Evolutionary conservation across 1,140 invertebrate species (phyloP), one percentile per base, ranked within the genome.

Genomic region (Drosophila nigrodunni): DNA sequence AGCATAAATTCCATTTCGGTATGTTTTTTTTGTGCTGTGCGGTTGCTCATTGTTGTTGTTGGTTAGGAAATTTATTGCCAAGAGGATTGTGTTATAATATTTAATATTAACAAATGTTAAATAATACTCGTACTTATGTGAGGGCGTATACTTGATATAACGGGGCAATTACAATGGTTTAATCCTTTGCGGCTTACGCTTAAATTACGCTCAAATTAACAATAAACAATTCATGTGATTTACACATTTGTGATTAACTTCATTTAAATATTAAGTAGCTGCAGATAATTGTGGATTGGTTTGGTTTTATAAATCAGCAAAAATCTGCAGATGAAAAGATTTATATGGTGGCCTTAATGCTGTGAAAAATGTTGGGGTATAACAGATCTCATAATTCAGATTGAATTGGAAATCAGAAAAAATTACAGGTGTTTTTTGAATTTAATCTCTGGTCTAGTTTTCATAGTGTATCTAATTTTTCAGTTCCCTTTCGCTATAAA

Each of bases 81-180:
- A 69, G 39, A 35, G 67, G 72, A 62, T 79, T 64, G 82, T 79
- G 71, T 74, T 86, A 73, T 86, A 86, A 87, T 87, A 82, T 82
- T 87, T 82, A 68, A 82, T 80, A 88, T 82, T 80, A 87, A 87
- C 82, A 82, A 87, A 87, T 87, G 79, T 67, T 73, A 67, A 73
- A 73, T 59, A 59, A 67, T 67, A 49, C 25, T 30, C 25, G 25
- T 30, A 30, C 37, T 52, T 34, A 41, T 43, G 57, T 21, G 60
- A 41, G 35, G 47, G 47, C 25, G 49, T 44, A 44, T 43, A 18
- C 39, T 65, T 35, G n/a, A 25, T 37, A 52, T 64, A 69, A 54
- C 34, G 30, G 52, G n/a, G 58, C 47, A 64, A 52, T 65, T 59
- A 58, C 43, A 67, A 25, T 52, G 25, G 46, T 54, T 73, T 73